Percentiles rank a stretch among this genome's conserved stretches.
Conservation (phyloP, 2,888 invertebrate genomes). For the Dolomedes plantarius region DNA sequence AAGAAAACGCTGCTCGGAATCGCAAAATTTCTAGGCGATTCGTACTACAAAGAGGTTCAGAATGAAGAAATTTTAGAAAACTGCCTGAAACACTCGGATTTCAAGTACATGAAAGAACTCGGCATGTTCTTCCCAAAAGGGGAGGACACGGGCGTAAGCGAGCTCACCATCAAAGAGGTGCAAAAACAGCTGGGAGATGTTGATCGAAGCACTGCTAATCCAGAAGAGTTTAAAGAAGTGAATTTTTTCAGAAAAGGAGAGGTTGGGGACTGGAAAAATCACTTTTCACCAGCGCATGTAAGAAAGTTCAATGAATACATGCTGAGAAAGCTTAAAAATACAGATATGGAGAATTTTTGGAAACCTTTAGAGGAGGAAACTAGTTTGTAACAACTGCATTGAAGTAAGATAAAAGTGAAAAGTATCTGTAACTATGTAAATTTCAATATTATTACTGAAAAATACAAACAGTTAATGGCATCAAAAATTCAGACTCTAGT, state of each 20-base stretch:
- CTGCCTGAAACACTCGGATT: conserved; percentile 62
- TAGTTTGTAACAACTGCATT: conserved; percentile 1
- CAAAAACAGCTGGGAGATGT: conserved; percentile 5
- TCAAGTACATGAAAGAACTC: conserved; percentile 60
- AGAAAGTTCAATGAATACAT: conserved; percentile 60
- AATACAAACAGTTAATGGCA: too few relatives aligned
- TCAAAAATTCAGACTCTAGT: too few relatives aligned
- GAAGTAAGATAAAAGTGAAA: too few relatives aligned
- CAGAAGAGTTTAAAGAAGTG: conserved; percentile 16
- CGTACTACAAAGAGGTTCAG: conserved; percentile 37
- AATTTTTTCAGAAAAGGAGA: conserved; percentile 74
- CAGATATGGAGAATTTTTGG: conserved; percentile 53
- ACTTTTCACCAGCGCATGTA: conserved; percentile 75
- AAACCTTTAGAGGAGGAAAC: conserved; percentile 30
- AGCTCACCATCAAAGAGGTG: not conserved
- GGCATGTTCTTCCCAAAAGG: conserved; percentile 37
- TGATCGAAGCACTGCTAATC: not conserved
- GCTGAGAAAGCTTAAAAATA: conserved; percentile 36
- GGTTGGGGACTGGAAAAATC: conserved; percentile 78
- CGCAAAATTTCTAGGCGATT: conserved; percentile 72
- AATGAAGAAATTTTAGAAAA: conserved; percentile 43
- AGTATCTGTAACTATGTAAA: too few relatives aligned
- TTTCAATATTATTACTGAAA: too few relatives aligned
- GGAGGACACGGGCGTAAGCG: not conserved
- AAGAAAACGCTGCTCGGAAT: conserved; percentile 70